Conservation (phyloP, 2,113 vertebrate genomes). For the Syngnathus scovelli region DNA sequence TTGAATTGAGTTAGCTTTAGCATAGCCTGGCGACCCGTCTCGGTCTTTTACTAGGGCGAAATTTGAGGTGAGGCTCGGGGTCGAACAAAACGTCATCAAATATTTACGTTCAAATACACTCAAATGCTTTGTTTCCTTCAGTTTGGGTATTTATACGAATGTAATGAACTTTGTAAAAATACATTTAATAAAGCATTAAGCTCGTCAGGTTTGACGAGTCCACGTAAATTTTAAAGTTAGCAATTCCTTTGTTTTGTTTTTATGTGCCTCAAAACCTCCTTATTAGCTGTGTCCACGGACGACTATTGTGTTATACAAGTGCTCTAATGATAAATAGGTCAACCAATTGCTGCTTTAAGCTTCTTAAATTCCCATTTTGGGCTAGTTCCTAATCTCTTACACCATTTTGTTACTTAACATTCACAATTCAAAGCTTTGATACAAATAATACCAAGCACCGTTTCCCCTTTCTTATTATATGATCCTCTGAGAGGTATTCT, state of each 20-base stretch:
- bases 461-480: not conserved
- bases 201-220: not conserved
- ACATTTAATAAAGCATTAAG: not conserved
- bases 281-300: not conserved
- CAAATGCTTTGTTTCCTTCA: not conserved
- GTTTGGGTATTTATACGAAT: not conserved
- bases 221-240: not conserved
- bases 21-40: slow-evolving; percentile 44
- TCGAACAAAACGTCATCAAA: slow-evolving; percentile 26
- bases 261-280: not conserved
- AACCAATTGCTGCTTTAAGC: slow-evolving; percentile 6
- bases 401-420: not conserved
- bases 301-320: not conserved
- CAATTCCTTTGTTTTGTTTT: not conserved
- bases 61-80: slow-evolving; percentile 59
- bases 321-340: slow-evolving; percentile 7
- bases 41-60: slow-evolving; percentile 39
- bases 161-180: not conserved
- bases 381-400: slow-evolving; percentile 3
- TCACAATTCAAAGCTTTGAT: not conserved
- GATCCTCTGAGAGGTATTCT: not conserved
- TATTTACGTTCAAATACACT: not conserved
- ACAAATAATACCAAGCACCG: not conserved
- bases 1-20: slow-evolving; percentile 28
- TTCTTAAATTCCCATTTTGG: slow-evolving; percentile 1